phyloP scores from a whole-genome alignment of 2,888 invertebrate species.

The Scaptomyza parva region DNA sequence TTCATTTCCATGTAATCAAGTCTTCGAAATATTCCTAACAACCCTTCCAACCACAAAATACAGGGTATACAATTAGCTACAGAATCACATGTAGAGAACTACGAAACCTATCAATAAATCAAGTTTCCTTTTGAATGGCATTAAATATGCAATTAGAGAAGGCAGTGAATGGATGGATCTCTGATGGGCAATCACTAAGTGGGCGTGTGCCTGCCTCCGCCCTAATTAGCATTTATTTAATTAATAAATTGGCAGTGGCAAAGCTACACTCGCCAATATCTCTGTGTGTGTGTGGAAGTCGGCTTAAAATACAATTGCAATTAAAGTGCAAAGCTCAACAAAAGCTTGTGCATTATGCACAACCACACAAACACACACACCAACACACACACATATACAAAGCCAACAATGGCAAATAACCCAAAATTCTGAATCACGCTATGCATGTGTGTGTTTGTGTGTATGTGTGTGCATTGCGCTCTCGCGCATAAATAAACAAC shows the following conservation, averaged over 20 bases:
- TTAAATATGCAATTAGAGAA: slow-evolving; percentile 50
- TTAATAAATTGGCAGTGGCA: slow-evolving; percentile 56
- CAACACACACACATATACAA: too few species aligned
- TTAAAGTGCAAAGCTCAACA: slow-evolving; percentile 71
- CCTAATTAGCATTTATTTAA: slow-evolving; percentile 65
- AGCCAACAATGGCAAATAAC: slow-evolving; percentile 43
- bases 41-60: not conserved
- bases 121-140: slow-evolving; percentile 37
- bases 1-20: too few species aligned
- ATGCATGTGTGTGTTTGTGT: slow-evolving; percentile 11
- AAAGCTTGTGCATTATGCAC: slow-evolving; percentile 59
- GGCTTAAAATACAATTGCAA: slow-evolving; percentile 57
- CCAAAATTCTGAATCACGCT: slow-evolving; percentile 11
- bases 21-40: too few species aligned
- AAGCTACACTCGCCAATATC: not conserved
- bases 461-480: slow-evolving; percentile 38
- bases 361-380: slow-evolving; percentile 42
- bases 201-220: slow-evolving; percentile 21
- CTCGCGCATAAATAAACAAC: slow-evolving; percentile 74
- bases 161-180: not conserved
- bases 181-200: not conserved
- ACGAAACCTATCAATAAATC: slow-evolving; percentile 48
- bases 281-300: slow-evolving; percentile 14
- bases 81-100: not conserved
- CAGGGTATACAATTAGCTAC: slow-evolving; percentile 3